phyloP scores from a whole-genome alignment of 2,888 invertebrate genomes.

The Halictus ligatus region DNA sequence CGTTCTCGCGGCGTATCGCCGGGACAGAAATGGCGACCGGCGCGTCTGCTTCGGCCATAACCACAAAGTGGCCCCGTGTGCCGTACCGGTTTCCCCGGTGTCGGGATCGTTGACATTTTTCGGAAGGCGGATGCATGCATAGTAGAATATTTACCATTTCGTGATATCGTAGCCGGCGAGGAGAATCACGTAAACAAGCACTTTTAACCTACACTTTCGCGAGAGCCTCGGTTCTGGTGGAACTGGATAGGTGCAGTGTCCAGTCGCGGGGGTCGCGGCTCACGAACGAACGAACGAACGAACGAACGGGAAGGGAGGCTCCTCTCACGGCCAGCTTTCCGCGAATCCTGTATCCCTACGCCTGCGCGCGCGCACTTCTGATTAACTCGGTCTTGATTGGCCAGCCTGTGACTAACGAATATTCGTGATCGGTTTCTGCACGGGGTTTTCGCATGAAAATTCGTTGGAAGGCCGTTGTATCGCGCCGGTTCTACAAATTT shows the following conservation, averaged over 20 bases:
- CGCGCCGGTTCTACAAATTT: not conserved
- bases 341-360: conserved; percentile 76
- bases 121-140: conserved; percentile 31
- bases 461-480: not conserved
- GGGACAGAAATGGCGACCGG: conserved; percentile 82
- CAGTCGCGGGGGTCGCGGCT: conserved; percentile 80
- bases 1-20: conserved; percentile 70
- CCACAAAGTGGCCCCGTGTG: conserved; percentile 74
- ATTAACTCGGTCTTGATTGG: conserved; percentile 62
- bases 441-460: conserved; percentile 20
- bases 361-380: conserved; percentile 72
- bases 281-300: conserved; percentile 67
- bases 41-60: conserved; percentile 82
- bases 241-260: conserved; percentile 80
- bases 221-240: conserved; percentile 77
- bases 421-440: conserved; percentile 41
- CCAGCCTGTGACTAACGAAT: conserved; percentile 39
- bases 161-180: conserved; percentile 74
- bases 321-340: conserved; percentile 73
- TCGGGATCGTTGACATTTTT: conserved; percentile 48
- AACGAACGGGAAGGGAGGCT: conserved; percentile 82
- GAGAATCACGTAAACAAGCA: conserved; percentile 80
- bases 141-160: conserved; percentile 81
- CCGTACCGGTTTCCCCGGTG: conserved; percentile 50
- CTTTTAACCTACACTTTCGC: conserved; percentile 81